These are phyloP conservation scores for Podabrus alpinus DNA, from an alignment of 2,888 invertebrate species.

Conservation along the genomic window DNA sequence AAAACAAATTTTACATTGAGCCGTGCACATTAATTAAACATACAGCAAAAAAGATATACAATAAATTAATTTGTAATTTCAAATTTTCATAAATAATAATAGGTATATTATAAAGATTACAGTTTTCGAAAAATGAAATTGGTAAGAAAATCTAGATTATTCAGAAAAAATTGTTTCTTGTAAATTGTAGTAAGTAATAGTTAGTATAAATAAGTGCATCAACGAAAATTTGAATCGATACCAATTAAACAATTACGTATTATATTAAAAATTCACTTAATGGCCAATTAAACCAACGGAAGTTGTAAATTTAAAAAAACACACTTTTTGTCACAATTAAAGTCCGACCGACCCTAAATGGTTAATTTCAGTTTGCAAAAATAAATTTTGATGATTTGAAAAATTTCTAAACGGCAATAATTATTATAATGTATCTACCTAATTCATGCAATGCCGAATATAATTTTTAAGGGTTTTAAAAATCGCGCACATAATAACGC, in stretches of 20 bases:
- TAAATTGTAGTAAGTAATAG: neutral
- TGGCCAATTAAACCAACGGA: conserved; percentile 31
- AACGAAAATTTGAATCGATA: neutral
- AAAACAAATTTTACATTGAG: conserved; percentile 13
- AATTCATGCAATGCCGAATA: no score
- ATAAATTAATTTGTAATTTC: neutral
- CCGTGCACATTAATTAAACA: neutral
- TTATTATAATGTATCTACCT: no score
- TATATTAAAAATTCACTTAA: conserved; percentile 28
- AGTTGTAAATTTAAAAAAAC: conserved; percentile 31
- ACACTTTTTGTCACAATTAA: conserved; percentile 16
- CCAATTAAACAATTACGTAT: conserved; percentile 26
- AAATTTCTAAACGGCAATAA: no score
- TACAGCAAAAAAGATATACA: neutral
- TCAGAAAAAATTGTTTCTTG: no score
- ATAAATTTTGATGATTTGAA: no score
- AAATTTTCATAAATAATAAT: neutral
- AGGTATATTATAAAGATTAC: no score
- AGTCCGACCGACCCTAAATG: conserved; percentile 26
- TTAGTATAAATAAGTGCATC: neutral
- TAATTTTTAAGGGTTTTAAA: no score
- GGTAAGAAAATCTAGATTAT: neutral
- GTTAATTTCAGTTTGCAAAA: conserved; percentile 10
- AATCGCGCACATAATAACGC: no score
- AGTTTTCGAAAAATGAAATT: no score